Evolutionary conservation across 64 coral and sea anemone species (phyloP), one percentile per base, ranked within the genome.

Genomic region (Montipora cactus): DNA sequence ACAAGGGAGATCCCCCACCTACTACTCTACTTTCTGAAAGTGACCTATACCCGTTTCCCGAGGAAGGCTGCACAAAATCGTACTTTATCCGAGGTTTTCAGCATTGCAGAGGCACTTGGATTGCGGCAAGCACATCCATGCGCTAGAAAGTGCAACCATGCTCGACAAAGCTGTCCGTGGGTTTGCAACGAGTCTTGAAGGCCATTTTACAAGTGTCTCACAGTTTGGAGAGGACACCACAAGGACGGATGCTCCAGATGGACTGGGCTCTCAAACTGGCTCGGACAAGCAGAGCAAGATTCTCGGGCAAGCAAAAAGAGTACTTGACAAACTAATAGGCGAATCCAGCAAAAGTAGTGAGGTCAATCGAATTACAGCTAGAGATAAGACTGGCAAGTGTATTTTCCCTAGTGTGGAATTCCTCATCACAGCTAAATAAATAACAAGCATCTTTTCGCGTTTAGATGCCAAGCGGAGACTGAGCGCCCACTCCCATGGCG

Each of bases 41-140:
- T 22, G 47, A 49, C 10, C 87, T 89, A 21, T 89, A 73, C 75
- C 11, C 70, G 45, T 89, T 44, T 28, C 25, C 87, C 22, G 87
- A 51, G 20, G 70, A 76, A 77, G 70, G 87, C 18, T 91, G 78
- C 21, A 91, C 89, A 3, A 91, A 91, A 81, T 81, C 89, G 20
- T 91, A 81, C 37, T 37, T 1, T 37, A 37, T 81, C 89, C 50
- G 89, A 91, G 78, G 89, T 80, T 90, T 79, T 90, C 75, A 21
- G 76, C 74, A 90, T 79, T 79, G 37, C 88, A 90, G 88, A 79
- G 15, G 88, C 88, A 90, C 76, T 80, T 90, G 59, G 37, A 37
- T 37, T 37, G 37, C 37, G 37, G 37, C 37, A 37, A 37, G 37
- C 37, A 37, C 37, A 2, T 37, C 37, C 37, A 37, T 37, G 37